A percentile compares a stretch with the other conserved stretches of the same genome.
Evolutionary conservation across 1,140 invertebrate species (phyloP).

Genomic region (Pinna nobilis): DNA sequence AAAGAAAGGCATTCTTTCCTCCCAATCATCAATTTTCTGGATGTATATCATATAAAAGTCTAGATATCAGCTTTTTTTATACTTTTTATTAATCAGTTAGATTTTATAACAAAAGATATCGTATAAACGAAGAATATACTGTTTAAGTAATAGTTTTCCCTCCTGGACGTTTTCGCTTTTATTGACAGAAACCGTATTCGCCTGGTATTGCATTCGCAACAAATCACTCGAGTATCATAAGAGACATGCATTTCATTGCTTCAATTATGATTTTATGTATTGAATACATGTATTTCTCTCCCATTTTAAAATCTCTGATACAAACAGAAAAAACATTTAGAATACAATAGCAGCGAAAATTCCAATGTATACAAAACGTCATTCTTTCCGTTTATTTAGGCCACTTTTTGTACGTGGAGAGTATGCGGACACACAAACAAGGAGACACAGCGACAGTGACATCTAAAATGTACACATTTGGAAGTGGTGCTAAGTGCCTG

Average conservation of each 20-base stretch:
- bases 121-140: too few relatives aligned
- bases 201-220: neutral
- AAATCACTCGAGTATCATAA: too few relatives aligned
- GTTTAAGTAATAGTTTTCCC: too few relatives aligned
- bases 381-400: neutral
- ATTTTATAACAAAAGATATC: too few relatives aligned
- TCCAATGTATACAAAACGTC: too few relatives aligned
- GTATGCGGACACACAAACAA: neutral
- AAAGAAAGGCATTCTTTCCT: too few relatives aligned
- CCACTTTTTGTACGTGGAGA: conserved; percentile 8
- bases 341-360: too few relatives aligned
- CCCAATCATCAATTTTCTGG: too few relatives aligned
- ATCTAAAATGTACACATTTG: neutral
- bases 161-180: neutral
- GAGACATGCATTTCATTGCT: too few relatives aligned
- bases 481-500: neutral
- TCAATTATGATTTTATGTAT: neutral
- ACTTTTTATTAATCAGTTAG: too few relatives aligned
- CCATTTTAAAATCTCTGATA: neutral
- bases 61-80: too few relatives aligned
- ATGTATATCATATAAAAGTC: too few relatives aligned
- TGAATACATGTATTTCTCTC: neutral
- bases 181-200: neutral
- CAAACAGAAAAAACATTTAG: neutral
- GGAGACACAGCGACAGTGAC: neutral